Base-by-base conservation (phyloP, 2,113 vertebrate genomes). In the Cardinalis cardinalis region DNA sequence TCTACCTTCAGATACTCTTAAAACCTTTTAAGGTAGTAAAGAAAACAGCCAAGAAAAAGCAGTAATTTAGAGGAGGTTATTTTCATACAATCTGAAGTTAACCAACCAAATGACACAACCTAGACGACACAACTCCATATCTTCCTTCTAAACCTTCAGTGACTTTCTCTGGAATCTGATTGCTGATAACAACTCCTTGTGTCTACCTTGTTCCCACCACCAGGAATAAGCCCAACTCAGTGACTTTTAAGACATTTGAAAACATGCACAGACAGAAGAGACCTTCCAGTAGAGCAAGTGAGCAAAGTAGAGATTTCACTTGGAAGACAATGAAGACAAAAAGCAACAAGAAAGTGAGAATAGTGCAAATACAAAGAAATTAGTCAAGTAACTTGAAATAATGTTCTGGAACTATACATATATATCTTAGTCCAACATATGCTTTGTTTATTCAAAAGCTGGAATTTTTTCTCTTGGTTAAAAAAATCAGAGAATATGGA, bases 261-360 rank as follows among this genome's bases (percentile, higher is more conserved):
- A 12, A 44, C 21, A 21, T 0, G 0, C 8, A 49, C 4, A 49
- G 21, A 29, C 0, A 3, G 21, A 31, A 84, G 3, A 65, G 7
- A 18, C 38, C 38, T 82, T 64, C n/a, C 46, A 58, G 18, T 6
- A 46, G 55, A 20, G 11, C 46, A 72, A 66, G n/a, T 8, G 12
- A 75, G 14, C 5, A 36, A 71, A 20, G 16, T 0, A 28, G 40
- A 29, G 29, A 64, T 38, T 31, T 60, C n/a, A 40, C 11, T 2
- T 0, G 19, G 29, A 12, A 64, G 19, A 20, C 9, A 49, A 58
- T 18, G 16, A 78, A 84, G 8, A 2, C 51, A 60, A 68, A 81
- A 49, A 38, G 3, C 5, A 64, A 69, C 21, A 40, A 11, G 20
- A 65, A 68, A 51, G 40, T 44, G 3, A 74, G 4, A 56, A 60